Evolutionary conservation across 2,888 invertebrate genomes (phyloP).

Genomic region (Papilio gigon): DNA sequence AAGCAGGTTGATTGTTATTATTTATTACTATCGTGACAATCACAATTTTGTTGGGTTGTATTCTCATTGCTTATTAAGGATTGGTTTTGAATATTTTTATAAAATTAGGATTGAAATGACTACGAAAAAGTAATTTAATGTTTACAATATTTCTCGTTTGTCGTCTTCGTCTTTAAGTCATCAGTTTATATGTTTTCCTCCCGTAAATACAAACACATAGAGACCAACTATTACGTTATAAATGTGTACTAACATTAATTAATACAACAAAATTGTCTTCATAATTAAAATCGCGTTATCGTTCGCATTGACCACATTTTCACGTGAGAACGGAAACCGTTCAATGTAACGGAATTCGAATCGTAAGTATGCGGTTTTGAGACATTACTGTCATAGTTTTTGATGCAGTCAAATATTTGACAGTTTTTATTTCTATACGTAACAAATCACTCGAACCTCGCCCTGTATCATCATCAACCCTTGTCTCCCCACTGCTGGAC

Average conservation of each 20-base stretch:
- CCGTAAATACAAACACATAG: neutral
- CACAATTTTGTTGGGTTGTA: no score
- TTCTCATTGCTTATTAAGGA: no score
- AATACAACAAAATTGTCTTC: neutral
- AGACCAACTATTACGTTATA: neutral
- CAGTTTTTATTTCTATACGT: no score
- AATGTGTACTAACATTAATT: neutral
- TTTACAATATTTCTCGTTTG: neutral
- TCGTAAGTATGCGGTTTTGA: conserved; percentile 13
- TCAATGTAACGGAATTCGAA: conserved; percentile 29
- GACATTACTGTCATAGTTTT: neutral
- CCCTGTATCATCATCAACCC: no score
- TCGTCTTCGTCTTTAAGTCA: neutral
- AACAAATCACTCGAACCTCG: no score
- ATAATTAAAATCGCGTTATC: conserved; percentile 28
- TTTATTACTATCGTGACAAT: no score
- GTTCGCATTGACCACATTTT: conserved; percentile 22
- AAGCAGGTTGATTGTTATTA: no score
- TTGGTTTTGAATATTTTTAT: neutral
- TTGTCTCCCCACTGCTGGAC: no score
- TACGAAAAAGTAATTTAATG: neutral
- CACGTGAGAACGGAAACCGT: conserved; percentile 34
- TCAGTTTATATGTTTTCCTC: neutral
- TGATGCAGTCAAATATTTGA: neutral
- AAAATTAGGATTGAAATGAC: neutral